Base-by-base conservation (phyloP, 2,113 vertebrate genomes). In the Australoheros scitulus region DNA sequence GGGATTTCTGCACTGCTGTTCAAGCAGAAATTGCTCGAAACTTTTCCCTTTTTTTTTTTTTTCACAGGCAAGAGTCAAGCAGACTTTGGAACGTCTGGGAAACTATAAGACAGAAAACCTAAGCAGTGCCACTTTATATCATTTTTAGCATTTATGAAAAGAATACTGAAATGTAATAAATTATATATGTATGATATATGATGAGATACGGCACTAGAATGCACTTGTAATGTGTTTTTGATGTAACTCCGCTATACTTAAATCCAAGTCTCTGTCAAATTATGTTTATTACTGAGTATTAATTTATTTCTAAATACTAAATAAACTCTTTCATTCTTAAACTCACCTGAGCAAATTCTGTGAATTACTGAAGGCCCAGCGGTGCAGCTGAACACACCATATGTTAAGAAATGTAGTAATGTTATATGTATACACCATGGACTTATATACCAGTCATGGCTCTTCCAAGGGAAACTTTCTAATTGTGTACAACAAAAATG, bases 1-100 rank as follows among this genome's bases (percentile, higher is more conserved):
- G 79, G 77, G 63, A 75, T 87, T 89, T 70, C 50, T 80, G 87
- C 90, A 76, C 13, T 84, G 90, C 92, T 89, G 87, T 22, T 84
- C 50, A 38, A 61, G 88, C 89, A 83, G 74, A 88, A 92, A 90
- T 15, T 2, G 34, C 14, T 78, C 6, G 0, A 90, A 91, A 91
- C 81, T 80, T 88, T 50, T 20, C n/a, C 55, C 57, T 78, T 72
- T 50, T 47, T 61, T 60, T 78, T 26, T 26, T 26, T 26, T 26
- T 36, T 20, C 38, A 65, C 57, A 79, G 78, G 50, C 41, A 63
- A 0, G 41, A 84, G 64, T 29, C 13, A 24, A 7, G 0, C 57
- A 76, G 59, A 81, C 58, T 52, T 55, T 34, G 77, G 57, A 57
- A 59, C 61, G 61, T 74, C 4, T 72, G 64, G 2, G 57, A 90